Evolutionary conservation across 2,797 vertebrate genomes (phyloP), one percentile per base, ranked within the genome.

Genomic region (Onychomys leucogaster): DNA sequence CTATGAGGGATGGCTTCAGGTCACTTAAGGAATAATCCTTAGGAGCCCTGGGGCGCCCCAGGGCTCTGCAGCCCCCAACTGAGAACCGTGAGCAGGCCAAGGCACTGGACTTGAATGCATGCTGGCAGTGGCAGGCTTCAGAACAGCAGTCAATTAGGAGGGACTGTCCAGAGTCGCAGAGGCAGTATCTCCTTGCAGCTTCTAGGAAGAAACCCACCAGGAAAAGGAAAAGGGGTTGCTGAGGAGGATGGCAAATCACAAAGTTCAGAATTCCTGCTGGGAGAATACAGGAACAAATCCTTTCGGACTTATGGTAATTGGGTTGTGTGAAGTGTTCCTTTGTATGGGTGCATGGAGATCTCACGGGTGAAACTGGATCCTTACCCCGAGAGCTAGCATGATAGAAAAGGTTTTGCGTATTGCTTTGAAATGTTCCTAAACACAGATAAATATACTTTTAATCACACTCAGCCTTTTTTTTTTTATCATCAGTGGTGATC

Each of bases 261-360:
- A 96, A 95, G 55, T 95, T 95, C 69, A 96, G 91, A 97, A 97
- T 93, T 86, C 34, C 59, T 91, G 32, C 90, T 96, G 82, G 2
- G 96, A 78, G 49, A 6, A 37, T 29, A 92, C 0, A 34, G 27
- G 73, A 23, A 96, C 73, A 86, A 94, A 89, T 21, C 78, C 52
- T 89, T 97, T 94, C 94, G 93, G 88, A 94, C 95, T 92, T 16
- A 21, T 21, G 61, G 91, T 95, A 87, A 71, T 73, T 32, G 80
- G 10, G 7, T 61, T 13, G 91, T 61, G 57, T 75, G 46, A 95
- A 94, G 85, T 46, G 92, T 65, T 61, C 34, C 78, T 82, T 73
- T 75, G 27, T 43, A 82, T 77, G n/a, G 21, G 21, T 16, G 32
- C 21, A 71, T 80, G 94, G 92, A 82, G 75, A 73, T 67, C 19